phyloP scores from a whole-genome alignment of 2,888 invertebrate species.

The Rhaphigaster nebulosa region DNA sequence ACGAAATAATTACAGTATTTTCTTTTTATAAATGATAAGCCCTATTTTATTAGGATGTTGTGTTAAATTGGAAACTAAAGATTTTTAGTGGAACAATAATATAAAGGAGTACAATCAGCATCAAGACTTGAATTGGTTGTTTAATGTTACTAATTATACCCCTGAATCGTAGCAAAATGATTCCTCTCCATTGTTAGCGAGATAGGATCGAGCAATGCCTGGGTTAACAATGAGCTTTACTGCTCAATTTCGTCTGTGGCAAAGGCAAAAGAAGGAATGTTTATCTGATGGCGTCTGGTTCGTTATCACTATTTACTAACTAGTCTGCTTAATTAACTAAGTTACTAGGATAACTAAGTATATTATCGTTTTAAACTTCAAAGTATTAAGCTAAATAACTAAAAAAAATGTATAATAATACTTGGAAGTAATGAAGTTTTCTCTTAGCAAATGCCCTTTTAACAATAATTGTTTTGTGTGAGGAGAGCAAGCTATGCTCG shows the following conservation, averaged over 20 bases:
- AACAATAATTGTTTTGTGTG: no score
- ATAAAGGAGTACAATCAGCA: background rate
- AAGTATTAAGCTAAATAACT: background rate
- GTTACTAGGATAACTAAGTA: background rate
- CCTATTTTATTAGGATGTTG: background rate
- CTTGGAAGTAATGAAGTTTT: background rate
- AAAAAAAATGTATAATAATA: background rate
- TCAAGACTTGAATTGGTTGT: background rate
- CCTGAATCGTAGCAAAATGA: background rate
- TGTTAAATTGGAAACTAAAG: background rate
- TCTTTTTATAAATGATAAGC: background rate
- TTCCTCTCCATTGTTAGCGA: background rate
- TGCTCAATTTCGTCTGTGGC: background rate
- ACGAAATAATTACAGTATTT: background rate
- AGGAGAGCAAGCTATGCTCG: no score
- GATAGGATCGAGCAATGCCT: background rate
- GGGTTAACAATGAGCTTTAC: background rate
- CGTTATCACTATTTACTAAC: background rate
- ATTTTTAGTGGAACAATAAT: background rate
- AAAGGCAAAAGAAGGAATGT: constrained; percentile 13
- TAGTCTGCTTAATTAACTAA: constrained; percentile 3
- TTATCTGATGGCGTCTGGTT: background rate
- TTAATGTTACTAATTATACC: background rate
- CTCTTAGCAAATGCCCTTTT: background rate
- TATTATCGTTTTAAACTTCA: background rate